Evolutionary conservation across 2,888 invertebrate genomes (phyloP).

Genomic region (Amblyjoppa proteus): DNA sequence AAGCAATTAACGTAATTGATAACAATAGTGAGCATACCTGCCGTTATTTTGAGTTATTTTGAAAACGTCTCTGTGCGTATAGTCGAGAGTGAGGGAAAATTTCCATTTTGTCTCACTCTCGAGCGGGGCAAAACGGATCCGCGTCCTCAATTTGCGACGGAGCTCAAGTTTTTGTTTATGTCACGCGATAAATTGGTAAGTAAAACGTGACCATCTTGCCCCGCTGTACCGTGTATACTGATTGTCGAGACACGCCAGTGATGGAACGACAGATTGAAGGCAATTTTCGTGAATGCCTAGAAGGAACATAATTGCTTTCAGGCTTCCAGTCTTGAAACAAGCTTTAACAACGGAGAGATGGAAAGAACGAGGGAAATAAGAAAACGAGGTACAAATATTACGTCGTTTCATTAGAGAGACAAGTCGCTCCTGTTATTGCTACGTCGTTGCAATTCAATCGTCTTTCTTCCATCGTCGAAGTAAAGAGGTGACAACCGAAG

Average conservation of each 20-base stretch:
- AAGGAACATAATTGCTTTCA: slow-evolving; percentile 31
- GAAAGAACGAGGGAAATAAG: slow-evolving; percentile 4
- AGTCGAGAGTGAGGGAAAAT: no score
- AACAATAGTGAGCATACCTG: neutral
- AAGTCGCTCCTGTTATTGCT: slow-evolving; percentile 17
- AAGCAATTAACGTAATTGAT: neutral
- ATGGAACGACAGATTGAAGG: slow-evolving; percentile 27
- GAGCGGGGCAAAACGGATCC: no score
- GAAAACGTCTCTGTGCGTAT: no score
- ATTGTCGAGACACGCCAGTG: neutral
- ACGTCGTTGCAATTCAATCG: slow-evolving; percentile 51
- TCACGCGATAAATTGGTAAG: neutral
- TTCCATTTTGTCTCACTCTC: no score
- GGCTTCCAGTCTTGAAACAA: slow-evolving; percentile 18
- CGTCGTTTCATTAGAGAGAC: slow-evolving; percentile 35
- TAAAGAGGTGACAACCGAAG: slow-evolving; percentile 17
- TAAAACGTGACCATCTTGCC: neutral
- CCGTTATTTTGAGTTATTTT: neutral
- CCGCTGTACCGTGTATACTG: neutral
- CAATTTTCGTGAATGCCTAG: neutral
- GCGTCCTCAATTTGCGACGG: neutral
- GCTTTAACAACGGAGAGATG: slow-evolving; percentile 21
- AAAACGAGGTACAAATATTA: slow-evolving; percentile 33
- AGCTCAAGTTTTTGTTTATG: neutral
- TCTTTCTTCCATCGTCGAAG: slow-evolving; percentile 41